Evolutionary conservation across 2,888 invertebrate genomes (phyloP).

Genomic region (Archips xylosteana): DNA sequence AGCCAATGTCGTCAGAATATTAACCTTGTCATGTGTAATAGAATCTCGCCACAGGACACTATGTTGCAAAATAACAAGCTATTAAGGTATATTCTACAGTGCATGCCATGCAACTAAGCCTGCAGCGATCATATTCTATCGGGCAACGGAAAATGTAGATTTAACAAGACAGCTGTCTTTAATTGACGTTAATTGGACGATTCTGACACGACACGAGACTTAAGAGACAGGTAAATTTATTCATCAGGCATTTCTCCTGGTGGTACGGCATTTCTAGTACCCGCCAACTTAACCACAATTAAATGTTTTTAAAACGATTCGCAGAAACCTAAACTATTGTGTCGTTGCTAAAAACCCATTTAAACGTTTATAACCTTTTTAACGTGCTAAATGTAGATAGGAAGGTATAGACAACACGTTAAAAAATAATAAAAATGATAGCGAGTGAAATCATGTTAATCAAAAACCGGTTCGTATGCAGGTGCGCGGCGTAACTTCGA

Average conservation of each 20-base stretch:
- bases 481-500: slow-evolving; percentile 65
- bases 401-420: slow-evolving; percentile 2
- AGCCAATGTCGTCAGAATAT: too few species aligned
- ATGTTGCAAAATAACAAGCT: background rate
- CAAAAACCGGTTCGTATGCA: slow-evolving; percentile 77
- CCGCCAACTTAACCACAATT: too few species aligned
- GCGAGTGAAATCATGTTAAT: slow-evolving; percentile 78
- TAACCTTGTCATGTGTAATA: too few species aligned
- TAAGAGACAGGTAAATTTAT: background rate
- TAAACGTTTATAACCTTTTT: background rate
- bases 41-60: background rate
- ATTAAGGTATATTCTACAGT: background rate
- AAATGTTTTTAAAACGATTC: background rate
- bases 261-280: background rate
- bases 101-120: background rate
- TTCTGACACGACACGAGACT: background rate
- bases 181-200: slow-evolving; percentile 7
- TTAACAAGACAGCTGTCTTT: slow-evolving; percentile 17
- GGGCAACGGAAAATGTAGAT: background rate
- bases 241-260: background rate
- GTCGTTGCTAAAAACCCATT: background rate
- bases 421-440: slow-evolving; percentile 18
- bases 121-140: background rate
- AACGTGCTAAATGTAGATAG: background rate
- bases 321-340: background rate